These are phyloP conservation scores for Scaptodrosophila latifasciaeformis DNA, from an alignment of 2,888 invertebrate genomes.

Conservation along the genomic window DNA sequence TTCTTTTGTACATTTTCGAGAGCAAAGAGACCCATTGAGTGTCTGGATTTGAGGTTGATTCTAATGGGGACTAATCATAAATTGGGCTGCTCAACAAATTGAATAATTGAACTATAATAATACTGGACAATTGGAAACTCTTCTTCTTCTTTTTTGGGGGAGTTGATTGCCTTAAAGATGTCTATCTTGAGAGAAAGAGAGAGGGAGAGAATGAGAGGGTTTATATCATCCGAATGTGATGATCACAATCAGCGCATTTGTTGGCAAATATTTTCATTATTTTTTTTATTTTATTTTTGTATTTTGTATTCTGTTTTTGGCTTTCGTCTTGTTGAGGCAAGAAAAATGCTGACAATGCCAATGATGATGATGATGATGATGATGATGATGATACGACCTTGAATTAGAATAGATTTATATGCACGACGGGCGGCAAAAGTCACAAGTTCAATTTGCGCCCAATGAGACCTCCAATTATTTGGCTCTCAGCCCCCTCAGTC, in stretches of 20 bases:
- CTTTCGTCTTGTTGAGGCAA: slow-evolving; percentile 3
- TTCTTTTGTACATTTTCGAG: too few relatives aligned
- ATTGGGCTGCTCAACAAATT: slow-evolving; percentile 40
- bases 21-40: too few relatives aligned
- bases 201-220: not conserved
- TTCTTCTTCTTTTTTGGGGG: too few relatives aligned
- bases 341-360: slow-evolving; percentile 11
- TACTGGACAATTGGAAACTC: too few relatives aligned
- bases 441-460: too few relatives aligned
- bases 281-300: too few relatives aligned
- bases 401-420: slow-evolving; percentile 60
- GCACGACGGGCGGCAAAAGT: slow-evolving; percentile 35
- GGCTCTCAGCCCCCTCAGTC: too few relatives aligned
- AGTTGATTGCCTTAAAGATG: too few relatives aligned
- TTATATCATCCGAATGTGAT: not conserved
- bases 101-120: slow-evolving; percentile 65
- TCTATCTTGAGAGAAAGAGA: too few relatives aligned
- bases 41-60: too few relatives aligned
- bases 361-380: slow-evolving; percentile 34
- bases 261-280: slow-evolving; percentile 2
- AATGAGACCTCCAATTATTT: too few relatives aligned
- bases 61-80: too few relatives aligned
- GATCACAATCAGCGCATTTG: not conserved
- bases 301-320: not conserved
- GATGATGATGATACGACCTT: slow-evolving; percentile 58